A percentile compares a stretch with the other conserved stretches of the same genome.
Evolutionary conservation across 2,888 invertebrate species (phyloP).

Genomic region (Leptothorax acervorum): DNA sequence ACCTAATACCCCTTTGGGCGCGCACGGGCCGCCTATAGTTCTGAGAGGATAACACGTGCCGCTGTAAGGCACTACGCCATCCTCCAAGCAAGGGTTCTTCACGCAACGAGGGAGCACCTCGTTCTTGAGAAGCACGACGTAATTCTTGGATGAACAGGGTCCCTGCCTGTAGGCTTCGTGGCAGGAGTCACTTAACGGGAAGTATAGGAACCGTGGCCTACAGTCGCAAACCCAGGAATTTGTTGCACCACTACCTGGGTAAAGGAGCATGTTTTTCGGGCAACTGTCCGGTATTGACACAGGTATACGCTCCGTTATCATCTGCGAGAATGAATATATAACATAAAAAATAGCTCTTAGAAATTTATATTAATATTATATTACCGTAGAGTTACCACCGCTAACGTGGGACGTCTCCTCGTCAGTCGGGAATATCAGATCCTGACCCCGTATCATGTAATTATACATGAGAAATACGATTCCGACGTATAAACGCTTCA

Average conservation of each 20-base stretch:
- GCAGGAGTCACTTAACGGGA: slow-evolving; percentile 88
- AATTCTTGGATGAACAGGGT: slow-evolving; percentile 87
- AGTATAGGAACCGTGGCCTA: slow-evolving; percentile 86
- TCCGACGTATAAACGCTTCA: slow-evolving; percentile 64
- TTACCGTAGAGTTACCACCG: slow-evolving; percentile 67
- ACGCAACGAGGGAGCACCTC: slow-evolving; percentile 88
- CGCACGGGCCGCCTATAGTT: slow-evolving; percentile 85
- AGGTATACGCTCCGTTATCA: slow-evolving; percentile 84
- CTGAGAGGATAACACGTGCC: slow-evolving; percentile 86
- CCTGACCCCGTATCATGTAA: slow-evolving; percentile 69
- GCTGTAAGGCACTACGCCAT: slow-evolving; percentile 86
- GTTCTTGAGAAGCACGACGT: slow-evolving; percentile 87
- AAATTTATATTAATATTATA: neutral
- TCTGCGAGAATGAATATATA: slow-evolving; percentile 60
- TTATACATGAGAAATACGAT: slow-evolving; percentile 48
- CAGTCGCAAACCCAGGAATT: slow-evolving; percentile 89
- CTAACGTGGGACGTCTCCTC: slow-evolving; percentile 74
- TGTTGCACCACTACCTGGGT: slow-evolving; percentile 88
- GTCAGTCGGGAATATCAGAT: slow-evolving; percentile 77
- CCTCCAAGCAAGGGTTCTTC: slow-evolving; percentile 88
- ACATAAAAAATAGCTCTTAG: neutral
- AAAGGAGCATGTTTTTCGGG: slow-evolving; percentile 88
- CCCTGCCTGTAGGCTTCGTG: slow-evolving; percentile 89
- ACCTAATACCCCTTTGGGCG: slow-evolving; percentile 86
- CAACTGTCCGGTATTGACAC: slow-evolving; percentile 88